A percentile compares a stretch with the other conserved stretches of the same genome.
phyloP scores from a whole-genome alignment of 2,888 invertebrate species.

The Agriopis aurantiaria region DNA sequence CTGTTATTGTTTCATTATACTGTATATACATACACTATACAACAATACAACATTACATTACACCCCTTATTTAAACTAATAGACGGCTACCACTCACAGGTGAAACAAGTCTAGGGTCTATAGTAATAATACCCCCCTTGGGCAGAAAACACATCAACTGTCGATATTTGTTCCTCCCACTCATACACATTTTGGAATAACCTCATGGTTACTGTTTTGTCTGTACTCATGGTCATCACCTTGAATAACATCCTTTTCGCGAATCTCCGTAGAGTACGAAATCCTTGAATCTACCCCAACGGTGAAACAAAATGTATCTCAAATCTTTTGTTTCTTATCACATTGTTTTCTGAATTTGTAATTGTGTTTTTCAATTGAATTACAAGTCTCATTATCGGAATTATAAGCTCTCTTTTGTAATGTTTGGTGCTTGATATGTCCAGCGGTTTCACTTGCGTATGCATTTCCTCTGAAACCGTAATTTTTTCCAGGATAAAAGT shows the following conservation, averaged over 20 bases:
- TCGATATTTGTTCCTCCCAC: background rate
- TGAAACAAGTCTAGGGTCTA: no score
- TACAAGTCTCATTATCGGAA: background rate
- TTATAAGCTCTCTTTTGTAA: background rate
- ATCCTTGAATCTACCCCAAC: conserved; percentile 26
- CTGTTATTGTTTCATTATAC: no score
- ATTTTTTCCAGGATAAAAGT: no score
- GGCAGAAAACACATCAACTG: no score
- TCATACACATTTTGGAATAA: background rate
- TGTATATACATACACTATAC: no score
- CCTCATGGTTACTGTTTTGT: background rate
- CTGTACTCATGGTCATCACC: conserved; percentile 8
- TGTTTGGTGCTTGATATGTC: background rate
- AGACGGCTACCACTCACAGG: no score
- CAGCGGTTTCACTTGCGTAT: background rate
- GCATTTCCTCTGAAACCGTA: no score
- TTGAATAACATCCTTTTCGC: conserved; percentile 7
- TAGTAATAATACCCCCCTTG: no score
- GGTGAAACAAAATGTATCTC: conserved; percentile 11
- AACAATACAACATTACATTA: no score
- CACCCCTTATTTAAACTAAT: no score
- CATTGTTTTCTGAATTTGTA: conserved; percentile 19
- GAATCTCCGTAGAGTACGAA: background rate
- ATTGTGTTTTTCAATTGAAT: conserved; percentile 7
- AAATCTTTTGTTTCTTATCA: conserved; percentile 16